Percentiles rank a stretch among this genome's conserved stretches.
Conservation (phyloP, 2,113 vertebrate genomes). For the Lipotes vexillifer region DNA sequence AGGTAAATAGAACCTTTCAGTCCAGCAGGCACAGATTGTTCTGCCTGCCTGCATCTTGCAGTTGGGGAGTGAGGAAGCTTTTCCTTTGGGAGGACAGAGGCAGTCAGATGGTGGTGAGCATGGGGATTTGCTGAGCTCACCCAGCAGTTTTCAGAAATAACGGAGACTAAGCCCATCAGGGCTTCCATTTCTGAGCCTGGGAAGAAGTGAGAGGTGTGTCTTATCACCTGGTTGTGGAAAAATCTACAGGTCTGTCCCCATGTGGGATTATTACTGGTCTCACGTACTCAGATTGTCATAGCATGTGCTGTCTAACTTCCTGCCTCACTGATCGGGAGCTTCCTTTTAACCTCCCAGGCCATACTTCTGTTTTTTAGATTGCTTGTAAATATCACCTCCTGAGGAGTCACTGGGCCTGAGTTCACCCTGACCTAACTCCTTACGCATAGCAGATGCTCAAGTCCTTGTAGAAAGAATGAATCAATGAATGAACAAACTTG, state of each 20-base stretch:
- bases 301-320: background rate
- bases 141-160: constrained; percentile 20
- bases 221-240: background rate
- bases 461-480: background rate
- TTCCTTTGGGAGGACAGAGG: background rate
- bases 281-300: background rate
- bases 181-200: background rate
- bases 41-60: background rate
- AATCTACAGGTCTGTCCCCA: background rate
- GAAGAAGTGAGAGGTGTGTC: background rate
- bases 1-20: background rate
- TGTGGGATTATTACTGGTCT: background rate
- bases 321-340: background rate
- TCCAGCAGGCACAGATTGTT: background rate
- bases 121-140: background rate
- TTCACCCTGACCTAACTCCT: background rate
- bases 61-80: background rate
- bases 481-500: background rate
- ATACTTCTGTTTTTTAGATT: background rate
- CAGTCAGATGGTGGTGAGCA: background rate
- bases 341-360: background rate
- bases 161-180: background rate
- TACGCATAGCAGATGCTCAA: background rate
- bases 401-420: background rate
- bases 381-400: background rate